Base-by-base conservation (phyloP, 2,888 invertebrate genomes). In the Andrena flavipes region DNA sequence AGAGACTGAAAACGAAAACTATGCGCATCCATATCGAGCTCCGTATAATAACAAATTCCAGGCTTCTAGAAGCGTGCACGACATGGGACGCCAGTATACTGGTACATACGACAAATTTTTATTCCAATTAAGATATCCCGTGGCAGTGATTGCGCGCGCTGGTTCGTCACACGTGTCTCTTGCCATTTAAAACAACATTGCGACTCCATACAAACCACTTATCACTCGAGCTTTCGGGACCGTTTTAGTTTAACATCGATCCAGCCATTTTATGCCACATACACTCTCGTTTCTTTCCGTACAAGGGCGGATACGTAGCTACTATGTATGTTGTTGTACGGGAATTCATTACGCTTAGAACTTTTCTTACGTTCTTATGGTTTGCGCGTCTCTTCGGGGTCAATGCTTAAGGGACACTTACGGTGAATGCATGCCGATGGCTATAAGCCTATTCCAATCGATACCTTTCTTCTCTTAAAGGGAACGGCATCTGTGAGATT, bases 21-120 rank as follows among this genome's bases (percentile, higher is more conserved):
- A 94, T 77, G 90, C 90, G 64, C 92, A 93, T 87, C 91, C 92
- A 51, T 90, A 91, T 84, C 90, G 93, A 72, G 86, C 91, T 10
- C 91, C 92, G 4, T 93, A 93, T 76, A 92, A 91, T 86, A 92
- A 93, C 86, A 93, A 92, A 83, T 92, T 92, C 89, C 91, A 92
- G 90, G 92, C 89, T 65, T 95, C 93, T 82, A 96, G 96, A 92
- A 97, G 96, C 80, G 96, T 96, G 6, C 96, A 97, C 93, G 96
- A 97, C 94, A 96, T 97, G 92, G 96, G 96, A 68, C 95, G 96
- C 72, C 94, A 92, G 88, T 93, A 93, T 80, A 56, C 91, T 74
- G 93, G 93, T 93, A 92, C 64, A 84, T 70, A 74, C 23, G 23
- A 67, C 20, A 56, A 26, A 62, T 76, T 51, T 23, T 68, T 80